Evolutionary conservation across 1,140 invertebrate species (phyloP), one percentile per base, ranked within the genome.

Genomic region (Chironomus tepperi): DNA sequence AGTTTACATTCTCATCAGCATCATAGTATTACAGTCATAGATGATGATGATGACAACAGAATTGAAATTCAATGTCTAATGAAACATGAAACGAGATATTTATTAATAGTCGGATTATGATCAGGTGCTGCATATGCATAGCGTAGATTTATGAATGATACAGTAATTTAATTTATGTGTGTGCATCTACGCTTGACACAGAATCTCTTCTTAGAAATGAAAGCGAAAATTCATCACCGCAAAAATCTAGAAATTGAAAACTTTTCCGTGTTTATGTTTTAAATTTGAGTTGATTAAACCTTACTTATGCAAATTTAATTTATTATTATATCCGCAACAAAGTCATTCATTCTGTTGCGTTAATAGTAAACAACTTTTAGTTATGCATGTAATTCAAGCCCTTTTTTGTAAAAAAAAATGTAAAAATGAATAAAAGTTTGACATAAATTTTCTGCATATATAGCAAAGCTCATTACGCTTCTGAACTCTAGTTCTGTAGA

Each of bases 391-490:
- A 57, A 57, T 57, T n/a, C 47, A 57, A 57, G 12, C 47, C 47
- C 47, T 57, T 57, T 57, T 57, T n/a, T 15, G 12, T n/a, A n/a
- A 12, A 34, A 34, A 15, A 5, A n/a, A n/a, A n/a, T n/a, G n/a
- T n/a, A n/a, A n/a, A n/a, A n/a, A n/a, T n/a, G n/a, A n/a, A n/a
- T n/a, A n/a, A n/a, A n/a, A 5, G n/a, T 57, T 57, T 57, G 47
- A 57, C 47, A 57, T 57, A 57, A 57, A 57, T 57, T 57, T 57
- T 57, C 47, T 57, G 47, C 47, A 57, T 15, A 57, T n/a, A 57
- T 57, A 57, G 47, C 47, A 57, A 57, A 57, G n/a, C 12, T 57
- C 47, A 57, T 57, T 57, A 57, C 47, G 12, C n/a, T 57, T n/a
- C n/a, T 57, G 12, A 34, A 5, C 24, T 15, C 12, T 57, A 57